phyloP scores from a whole-genome alignment of 2,113 vertebrate species.

The Caretta caretta region DNA sequence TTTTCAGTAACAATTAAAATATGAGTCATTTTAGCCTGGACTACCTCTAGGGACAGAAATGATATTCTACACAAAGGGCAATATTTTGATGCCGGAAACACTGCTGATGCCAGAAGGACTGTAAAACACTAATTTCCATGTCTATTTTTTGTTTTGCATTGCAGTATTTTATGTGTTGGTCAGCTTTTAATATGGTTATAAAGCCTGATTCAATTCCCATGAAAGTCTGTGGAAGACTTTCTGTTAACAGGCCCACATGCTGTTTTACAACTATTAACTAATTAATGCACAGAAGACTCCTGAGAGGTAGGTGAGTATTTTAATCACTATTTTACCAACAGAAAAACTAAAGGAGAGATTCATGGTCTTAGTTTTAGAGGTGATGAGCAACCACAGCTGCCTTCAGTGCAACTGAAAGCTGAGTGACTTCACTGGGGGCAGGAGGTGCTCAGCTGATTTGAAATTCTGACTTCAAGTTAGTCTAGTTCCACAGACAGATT shows the following conservation, averaged over 20 bases:
- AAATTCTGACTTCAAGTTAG: too few species aligned
- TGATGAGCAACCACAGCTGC: fast-evolving
- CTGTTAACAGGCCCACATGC: background rate
- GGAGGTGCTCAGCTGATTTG: background rate
- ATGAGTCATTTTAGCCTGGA: background rate
- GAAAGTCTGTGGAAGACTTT: background rate
- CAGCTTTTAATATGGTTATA: background rate
- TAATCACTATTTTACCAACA: background rate
- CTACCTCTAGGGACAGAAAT: background rate
- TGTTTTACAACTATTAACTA: background rate
- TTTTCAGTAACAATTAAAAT: background rate
- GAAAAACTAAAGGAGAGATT: too few species aligned
- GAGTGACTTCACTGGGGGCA: fast-evolving
- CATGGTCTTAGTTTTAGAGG: background rate
- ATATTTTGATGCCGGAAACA: background rate
- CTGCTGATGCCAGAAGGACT: background rate
- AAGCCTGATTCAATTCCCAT: background rate
- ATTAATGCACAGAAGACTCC: background rate
- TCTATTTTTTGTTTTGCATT: background rate
- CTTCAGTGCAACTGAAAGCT: fast-evolving
- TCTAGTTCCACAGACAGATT: background rate
- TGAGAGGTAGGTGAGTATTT: background rate
- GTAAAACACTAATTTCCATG: background rate
- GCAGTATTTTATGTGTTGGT: background rate
- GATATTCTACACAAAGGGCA: background rate